phyloP scores from a whole-genome alignment of 2,888 invertebrate species.

The Scaptomyza polygonia region DNA sequence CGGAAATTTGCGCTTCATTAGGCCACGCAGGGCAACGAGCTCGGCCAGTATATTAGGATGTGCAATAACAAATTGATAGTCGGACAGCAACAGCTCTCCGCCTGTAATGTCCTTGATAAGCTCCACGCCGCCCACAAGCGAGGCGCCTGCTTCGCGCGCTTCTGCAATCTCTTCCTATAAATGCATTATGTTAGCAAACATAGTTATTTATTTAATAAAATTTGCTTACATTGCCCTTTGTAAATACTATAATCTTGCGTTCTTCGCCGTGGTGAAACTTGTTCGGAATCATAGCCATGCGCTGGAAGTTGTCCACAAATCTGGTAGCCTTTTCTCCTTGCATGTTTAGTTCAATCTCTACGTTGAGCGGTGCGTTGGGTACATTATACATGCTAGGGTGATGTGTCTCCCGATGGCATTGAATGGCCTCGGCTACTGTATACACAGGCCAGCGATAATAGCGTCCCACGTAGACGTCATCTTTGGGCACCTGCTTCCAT shows the following conservation, averaged over 20 bases:
- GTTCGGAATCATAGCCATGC: conserved; percentile 88
- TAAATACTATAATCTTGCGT: conserved; percentile 90
- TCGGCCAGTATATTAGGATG: conserved; percentile 93
- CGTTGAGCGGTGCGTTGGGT: conserved; percentile 89
- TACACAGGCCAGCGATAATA: conserved; percentile 87
- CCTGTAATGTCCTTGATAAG: conserved; percentile 91
- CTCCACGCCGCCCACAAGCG: conserved; percentile 89
- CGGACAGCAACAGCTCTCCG: conserved; percentile 88
- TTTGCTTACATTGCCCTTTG: conserved; percentile 86
- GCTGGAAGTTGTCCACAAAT: conserved; percentile 88
- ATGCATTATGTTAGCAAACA: neutral
- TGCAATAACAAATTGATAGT: conserved; percentile 90
- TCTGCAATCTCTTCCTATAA: conserved; percentile 83
- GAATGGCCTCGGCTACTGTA: conserved; percentile 90
- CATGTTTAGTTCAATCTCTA: conserved; percentile 92
- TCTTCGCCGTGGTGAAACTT: conserved; percentile 89
- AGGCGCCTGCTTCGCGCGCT: conserved; percentile 89
- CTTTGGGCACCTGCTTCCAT: conserved; percentile 85
- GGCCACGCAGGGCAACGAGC: conserved; percentile 89
- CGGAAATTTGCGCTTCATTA: conserved; percentile 92
- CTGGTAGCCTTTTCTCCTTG: conserved; percentile 86
- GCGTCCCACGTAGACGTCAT: conserved; percentile 87
- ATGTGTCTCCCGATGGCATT: conserved; percentile 91
- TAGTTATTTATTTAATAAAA: neutral
- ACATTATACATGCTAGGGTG: conserved; percentile 92